A percentile compares a stretch with the other conserved stretches of the same genome.
Evolutionary conservation across 2,113 vertebrate species (phyloP).

Genomic region (Atherinomorus stipes): DNA sequence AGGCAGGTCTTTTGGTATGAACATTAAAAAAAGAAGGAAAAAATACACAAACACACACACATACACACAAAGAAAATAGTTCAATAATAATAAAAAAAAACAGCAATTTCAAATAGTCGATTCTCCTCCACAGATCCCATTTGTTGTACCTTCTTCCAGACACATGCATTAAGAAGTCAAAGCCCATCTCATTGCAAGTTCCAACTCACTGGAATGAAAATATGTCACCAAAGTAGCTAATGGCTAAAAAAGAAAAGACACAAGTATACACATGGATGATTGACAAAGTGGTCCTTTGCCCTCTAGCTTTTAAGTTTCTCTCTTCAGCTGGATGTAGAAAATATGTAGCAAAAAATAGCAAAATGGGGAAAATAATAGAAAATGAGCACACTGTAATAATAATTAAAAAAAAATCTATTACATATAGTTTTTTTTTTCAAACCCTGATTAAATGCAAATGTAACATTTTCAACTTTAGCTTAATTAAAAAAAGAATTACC

Average conservation of each 20-base stretch:
- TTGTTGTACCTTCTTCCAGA: constrained; percentile 10
- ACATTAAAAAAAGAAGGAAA: constrained; percentile 4
- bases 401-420: constrained; percentile 18
- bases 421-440: constrained; percentile 17
- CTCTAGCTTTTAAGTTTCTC: constrained; percentile 28
- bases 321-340: background rate
- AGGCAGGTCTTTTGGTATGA: constrained; percentile 18
- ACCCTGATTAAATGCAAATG: background rate
- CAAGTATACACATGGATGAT: constrained; percentile 9
- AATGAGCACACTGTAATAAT: background rate
- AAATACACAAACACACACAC: background rate
- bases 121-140: constrained; percentile 13
- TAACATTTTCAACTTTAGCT: constrained; percentile 7
- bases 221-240: constrained; percentile 24
- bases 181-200: background rate
- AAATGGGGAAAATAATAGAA: constrained; percentile 7
- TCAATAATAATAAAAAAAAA: constrained; percentile 6
- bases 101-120: constrained; percentile 3
- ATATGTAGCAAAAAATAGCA: no score
- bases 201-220: constrained; percentile 12
- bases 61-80: background rate
- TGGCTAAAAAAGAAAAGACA: constrained; percentile 23
- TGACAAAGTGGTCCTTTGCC: constrained; percentile 32
- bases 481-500: constrained; percentile 8
- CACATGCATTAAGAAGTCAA: constrained; percentile 13